Conservation (phyloP, 2,113 vertebrate genomes). For the Patagioenas fasciata region DNA sequence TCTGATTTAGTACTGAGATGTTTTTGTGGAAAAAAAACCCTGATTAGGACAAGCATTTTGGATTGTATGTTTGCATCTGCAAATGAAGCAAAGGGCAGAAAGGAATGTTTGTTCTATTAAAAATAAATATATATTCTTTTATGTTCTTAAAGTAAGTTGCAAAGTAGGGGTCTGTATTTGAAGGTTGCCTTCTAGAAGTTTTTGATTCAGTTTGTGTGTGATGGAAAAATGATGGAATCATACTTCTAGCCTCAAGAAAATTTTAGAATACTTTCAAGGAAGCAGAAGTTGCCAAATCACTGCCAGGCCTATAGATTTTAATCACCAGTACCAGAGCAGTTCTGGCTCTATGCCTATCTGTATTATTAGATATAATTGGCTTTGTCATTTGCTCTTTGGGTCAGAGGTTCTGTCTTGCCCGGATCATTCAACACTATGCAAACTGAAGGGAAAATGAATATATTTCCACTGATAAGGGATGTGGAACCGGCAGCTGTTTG, state of each 20-base stretch:
- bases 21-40: neutral
- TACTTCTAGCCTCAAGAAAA: neutral
- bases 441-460: neutral
- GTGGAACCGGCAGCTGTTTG: neutral
- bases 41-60: neutral
- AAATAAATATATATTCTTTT: neutral
- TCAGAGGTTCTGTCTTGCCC: neutral
- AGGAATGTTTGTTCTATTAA: neutral
- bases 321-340: neutral
- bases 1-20: neutral
- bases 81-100: neutral
- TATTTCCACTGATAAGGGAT: neutral
- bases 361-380: neutral
- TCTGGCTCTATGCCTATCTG: neutral
- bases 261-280: constrained; percentile 7
- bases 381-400: neutral
- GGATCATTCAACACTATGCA: neutral
- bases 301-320: neutral
- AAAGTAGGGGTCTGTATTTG: neutral
- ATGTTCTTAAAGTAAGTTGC: neutral
- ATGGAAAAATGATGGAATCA: neutral
- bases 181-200: neutral
- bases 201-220: neutral
- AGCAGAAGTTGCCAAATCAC: neutral
- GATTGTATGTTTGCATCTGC: neutral